Conservation (phyloP, 2,797 vertebrate genomes). For the Anomalospiza imberbis region DNA sequence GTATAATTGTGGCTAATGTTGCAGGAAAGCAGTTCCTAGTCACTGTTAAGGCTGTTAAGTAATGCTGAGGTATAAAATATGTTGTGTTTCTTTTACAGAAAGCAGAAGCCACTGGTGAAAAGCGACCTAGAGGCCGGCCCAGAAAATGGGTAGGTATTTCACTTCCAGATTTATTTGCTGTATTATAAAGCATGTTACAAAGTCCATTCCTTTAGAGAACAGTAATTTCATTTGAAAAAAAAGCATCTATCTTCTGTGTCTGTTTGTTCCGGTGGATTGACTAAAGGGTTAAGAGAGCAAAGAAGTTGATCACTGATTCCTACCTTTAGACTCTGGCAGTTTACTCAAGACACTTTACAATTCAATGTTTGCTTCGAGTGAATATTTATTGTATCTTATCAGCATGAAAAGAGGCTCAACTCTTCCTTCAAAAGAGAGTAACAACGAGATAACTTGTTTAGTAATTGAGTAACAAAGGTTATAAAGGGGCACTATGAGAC, state of each 20-base stretch:
- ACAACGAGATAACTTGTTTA: conserved; percentile 64
- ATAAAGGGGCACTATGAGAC: conserved; percentile 58
- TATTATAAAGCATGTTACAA: neutral
- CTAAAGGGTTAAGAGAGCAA: conserved; percentile 52
- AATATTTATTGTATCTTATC: conserved; percentile 75
- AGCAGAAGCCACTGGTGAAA: conserved; percentile 90
- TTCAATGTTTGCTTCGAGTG: conserved; percentile 60
- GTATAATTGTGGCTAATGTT: neutral
- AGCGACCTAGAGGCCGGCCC: conserved; percentile 94
- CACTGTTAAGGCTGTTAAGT: neutral
- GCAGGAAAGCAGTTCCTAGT: conserved; percentile 30
- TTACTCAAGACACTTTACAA: conserved; percentile 56
- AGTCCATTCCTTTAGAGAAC: neutral
- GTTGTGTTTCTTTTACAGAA: conserved; percentile 80
- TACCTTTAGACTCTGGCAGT: conserved; percentile 57
- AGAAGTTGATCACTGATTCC: conserved; percentile 2
- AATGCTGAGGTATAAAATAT: conserved; percentile 20
- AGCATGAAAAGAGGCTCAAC: conserved; percentile 74
- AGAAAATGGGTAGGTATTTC: conserved; percentile 94
- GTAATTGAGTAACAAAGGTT: conserved; percentile 61
- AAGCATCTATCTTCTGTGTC: neutral
- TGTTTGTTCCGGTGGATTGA: neutral
- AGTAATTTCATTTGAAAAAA: neutral
- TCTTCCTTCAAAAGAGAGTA: conserved; percentile 58
- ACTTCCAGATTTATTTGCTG: conserved; percentile 32